Percentiles rank a stretch among this genome's conserved stretches.
Conservation (phyloP, 2,113 vertebrate genomes). For the Apeltes quadracus region DNA sequence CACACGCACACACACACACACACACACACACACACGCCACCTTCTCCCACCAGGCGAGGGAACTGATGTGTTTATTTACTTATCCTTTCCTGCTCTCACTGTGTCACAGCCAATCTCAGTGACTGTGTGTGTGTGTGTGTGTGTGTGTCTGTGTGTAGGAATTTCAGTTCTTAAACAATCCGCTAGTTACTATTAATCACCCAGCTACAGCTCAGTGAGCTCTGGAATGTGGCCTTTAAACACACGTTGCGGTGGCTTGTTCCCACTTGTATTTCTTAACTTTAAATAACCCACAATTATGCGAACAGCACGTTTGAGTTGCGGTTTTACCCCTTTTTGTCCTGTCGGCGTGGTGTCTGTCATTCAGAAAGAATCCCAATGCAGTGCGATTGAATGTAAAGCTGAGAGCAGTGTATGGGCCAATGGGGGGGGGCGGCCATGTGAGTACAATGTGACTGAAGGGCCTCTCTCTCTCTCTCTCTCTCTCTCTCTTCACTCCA, state of each 20-base stretch:
- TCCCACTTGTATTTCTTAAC: not conserved
- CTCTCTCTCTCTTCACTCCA: conserved; percentile 41
- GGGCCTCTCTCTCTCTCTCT: conserved; percentile 48
- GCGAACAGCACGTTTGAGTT: not conserved
- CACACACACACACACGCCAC: not conserved
- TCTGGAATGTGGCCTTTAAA: conserved; percentile 87
- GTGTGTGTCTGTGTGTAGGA: conserved; percentile 41
- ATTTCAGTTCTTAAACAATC: conserved; percentile 76
- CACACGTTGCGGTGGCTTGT: conserved; percentile 15
- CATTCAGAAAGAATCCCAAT: not conserved
- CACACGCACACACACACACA: not conserved
- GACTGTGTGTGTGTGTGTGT: not conserved
- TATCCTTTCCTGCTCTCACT: conserved; percentile 11
- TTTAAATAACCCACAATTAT: not conserved
- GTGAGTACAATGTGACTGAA: conserved; percentile 62
- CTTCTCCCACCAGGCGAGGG: not conserved
- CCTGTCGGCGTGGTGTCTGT: not conserved
- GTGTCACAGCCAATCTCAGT: conserved; percentile 13
- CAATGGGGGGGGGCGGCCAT: conserved; percentile 33
- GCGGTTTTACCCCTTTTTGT: not conserved
- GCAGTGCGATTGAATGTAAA: conserved; percentile 10
- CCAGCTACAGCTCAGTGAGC: conserved; percentile 80
- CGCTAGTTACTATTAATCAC: conserved; percentile 82
- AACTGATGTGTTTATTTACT: conserved; percentile 23
- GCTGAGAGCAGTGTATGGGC: conserved; percentile 20